A percentile compares a stretch with the other conserved stretches of the same genome.
Evolutionary conservation across 1,140 invertebrate species (phyloP).

Genomic region (Panonychus citri): DNA sequence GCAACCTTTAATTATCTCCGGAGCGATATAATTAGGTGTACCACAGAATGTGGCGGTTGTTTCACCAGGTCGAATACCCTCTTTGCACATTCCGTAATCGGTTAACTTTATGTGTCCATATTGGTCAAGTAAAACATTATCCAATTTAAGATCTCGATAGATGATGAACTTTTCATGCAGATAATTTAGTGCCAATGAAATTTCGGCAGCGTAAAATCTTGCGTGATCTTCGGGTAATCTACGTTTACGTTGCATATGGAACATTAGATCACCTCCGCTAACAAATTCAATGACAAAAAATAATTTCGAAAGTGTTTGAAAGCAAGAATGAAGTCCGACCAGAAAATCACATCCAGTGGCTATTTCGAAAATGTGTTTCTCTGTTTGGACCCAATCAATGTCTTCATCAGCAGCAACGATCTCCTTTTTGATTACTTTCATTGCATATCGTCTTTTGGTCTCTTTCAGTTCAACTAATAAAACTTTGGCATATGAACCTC

Average conservation of each 20-base stretch:
- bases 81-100: constrained; percentile 96
- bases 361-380: constrained; percentile 99
- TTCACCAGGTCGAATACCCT: constrained; percentile 48
- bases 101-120: constrained; percentile 99
- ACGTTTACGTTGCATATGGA: constrained; percentile 94
- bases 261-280: constrained; percentile 95
- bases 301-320: constrained; percentile 49
- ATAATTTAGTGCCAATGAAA: constrained; percentile 93
- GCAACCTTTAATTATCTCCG: constrained; percentile 85
- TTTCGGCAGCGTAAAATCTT: constrained; percentile 93
- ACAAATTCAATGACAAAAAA: constrained; percentile 99
- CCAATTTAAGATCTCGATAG: constrained; percentile 90
- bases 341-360: constrained; percentile 99
- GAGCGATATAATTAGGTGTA: constrained; percentile 99
- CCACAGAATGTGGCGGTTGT: constrained; percentile 81
- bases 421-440: constrained; percentile 99
- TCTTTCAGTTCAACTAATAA: constrained; percentile 91
- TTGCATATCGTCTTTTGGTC: constrained; percentile 90
- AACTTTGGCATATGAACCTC: constrained; percentile 98
- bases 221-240: constrained; percentile 81
- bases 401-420: constrained; percentile 96
- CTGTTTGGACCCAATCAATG: constrained; percentile 99
- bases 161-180: constrained; percentile 92
- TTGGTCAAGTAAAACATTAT: constrained; percentile 91
- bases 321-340: constrained; percentile 90